Conservation (phyloP, 2,113 vertebrate genomes). For the Scalopus aquaticus region DNA sequence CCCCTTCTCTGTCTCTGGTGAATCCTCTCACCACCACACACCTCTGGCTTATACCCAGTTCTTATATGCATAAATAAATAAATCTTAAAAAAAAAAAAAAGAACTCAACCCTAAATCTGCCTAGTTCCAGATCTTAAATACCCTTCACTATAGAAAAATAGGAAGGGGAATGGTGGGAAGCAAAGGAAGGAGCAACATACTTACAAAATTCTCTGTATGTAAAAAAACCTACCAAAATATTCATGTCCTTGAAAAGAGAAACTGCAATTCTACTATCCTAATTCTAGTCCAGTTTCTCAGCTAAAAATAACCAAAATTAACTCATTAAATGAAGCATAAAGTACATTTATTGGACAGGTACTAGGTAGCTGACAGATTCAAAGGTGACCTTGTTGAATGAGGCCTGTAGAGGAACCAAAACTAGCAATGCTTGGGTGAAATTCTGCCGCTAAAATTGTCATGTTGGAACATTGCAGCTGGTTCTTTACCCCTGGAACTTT, state of each 20-base stretch:
- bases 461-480: neutral
- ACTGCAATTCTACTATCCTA: neutral
- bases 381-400: neutral
- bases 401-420: neutral
- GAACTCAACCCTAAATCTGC: neutral
- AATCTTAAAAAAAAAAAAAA: too few relatives aligned
- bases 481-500: neutral
- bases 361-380: neutral
- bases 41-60: too few relatives aligned
- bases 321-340: conserved; percentile 42
- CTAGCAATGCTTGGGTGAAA: neutral
- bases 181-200: neutral
- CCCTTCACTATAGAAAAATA: neutral
- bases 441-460: neutral
- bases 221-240: neutral
- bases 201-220: neutral
- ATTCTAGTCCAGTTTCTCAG: neutral
- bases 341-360: neutral
- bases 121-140: neutral
- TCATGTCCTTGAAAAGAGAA: neutral
- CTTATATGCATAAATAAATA: too few relatives aligned
- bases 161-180: neutral
- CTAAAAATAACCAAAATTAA: conserved; percentile 48
- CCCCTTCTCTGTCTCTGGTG: too few relatives aligned
- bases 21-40: too few relatives aligned